These are phyloP conservation scores for Panthera leo DNA, from an alignment of 2,113 vertebrate genomes.

Conservation along the genomic window DNA sequence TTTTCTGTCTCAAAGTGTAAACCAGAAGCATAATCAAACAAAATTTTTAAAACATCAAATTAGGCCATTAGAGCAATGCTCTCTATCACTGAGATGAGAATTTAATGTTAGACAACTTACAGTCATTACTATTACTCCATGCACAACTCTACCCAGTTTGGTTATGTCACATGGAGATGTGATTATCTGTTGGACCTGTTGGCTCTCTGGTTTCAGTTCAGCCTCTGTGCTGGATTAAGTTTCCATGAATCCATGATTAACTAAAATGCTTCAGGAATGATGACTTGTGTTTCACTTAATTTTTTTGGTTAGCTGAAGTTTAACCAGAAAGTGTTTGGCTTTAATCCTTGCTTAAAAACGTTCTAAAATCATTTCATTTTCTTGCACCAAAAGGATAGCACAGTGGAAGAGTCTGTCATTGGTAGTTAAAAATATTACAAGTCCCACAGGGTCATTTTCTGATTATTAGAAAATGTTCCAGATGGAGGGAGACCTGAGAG, in stretches of 20 bases:
- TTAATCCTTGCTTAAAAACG: conserved; percentile 35
- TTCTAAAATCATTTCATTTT: conserved; percentile 53
- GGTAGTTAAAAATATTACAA: neutral
- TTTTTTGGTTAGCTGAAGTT: conserved; percentile 47
- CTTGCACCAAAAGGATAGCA: conserved; percentile 25
- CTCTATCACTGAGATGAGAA: neutral
- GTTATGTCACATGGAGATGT: neutral
- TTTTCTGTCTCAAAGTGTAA: neutral
- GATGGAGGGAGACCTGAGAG: neutral
- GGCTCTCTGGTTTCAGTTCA: neutral
- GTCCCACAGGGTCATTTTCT: conserved; percentile 23
- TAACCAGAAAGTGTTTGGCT: conserved; percentile 53
- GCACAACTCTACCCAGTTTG: neutral
- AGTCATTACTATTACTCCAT: neutral
- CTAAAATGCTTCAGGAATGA: neutral
- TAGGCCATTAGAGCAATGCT: neutral
- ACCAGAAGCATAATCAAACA: neutral
- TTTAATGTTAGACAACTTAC: neutral
- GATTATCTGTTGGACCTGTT: neutral
- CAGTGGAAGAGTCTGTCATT: conserved; percentile 7
- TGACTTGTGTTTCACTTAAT: conserved; percentile 29
- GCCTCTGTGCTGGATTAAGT: neutral
- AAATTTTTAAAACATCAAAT: neutral
- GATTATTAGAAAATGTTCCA: neutral
- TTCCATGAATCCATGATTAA: neutral